These are phyloP conservation scores for Dryobotodes eremita DNA, from an alignment of 2,888 invertebrate genomes.

Conservation along the genomic window DNA sequence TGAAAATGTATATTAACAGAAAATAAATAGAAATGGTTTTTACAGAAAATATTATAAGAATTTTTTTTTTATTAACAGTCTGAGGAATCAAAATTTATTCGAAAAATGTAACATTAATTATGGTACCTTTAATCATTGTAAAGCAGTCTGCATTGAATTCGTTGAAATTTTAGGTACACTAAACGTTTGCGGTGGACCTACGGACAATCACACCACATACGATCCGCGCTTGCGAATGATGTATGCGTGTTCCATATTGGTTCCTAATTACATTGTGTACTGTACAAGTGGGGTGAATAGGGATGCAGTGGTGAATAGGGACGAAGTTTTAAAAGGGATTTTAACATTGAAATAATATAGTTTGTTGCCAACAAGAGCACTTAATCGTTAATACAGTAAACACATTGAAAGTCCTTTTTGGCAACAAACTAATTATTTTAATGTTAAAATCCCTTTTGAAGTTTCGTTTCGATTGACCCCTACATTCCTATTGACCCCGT, in stretches of 20 bases:
- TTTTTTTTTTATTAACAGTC: neutral
- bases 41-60: neutral
- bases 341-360: too few species aligned
- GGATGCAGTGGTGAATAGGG: too few species aligned
- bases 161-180: neutral
- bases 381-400: too few species aligned
- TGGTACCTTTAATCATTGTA: neutral
- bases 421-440: too few species aligned
- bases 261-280: neutral
- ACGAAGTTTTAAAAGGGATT: too few species aligned
- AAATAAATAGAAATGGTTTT: neutral
- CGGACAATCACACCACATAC: neutral
- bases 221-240: neutral
- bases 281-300: too few species aligned
- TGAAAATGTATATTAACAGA: neutral
- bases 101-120: neutral
- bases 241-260: neutral
- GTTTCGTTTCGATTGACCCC: too few species aligned
- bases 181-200: conserved; percentile 7
- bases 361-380: too few species aligned
- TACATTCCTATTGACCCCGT: too few species aligned
- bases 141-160: neutral
- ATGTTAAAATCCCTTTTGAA: too few species aligned
- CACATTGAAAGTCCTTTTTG: too few species aligned
- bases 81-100: too few species aligned